phyloP scores from a whole-genome alignment of 2,888 invertebrate species.

The Malacosoma neustria region DNA sequence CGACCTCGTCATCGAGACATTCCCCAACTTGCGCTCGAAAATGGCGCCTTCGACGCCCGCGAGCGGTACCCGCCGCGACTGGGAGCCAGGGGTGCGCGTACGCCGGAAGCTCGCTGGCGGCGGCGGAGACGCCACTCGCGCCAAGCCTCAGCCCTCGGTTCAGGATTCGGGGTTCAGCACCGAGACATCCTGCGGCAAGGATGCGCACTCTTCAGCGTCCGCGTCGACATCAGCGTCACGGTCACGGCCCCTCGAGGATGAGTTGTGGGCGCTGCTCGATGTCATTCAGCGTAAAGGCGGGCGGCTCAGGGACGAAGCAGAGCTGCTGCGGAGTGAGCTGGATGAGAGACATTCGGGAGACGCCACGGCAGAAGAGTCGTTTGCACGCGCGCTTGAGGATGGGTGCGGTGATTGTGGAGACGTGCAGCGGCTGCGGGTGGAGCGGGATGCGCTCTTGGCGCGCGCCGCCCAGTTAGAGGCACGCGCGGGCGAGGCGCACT shows the following conservation, averaged over 20 bases:
- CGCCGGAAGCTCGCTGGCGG: slow-evolving; percentile 74
- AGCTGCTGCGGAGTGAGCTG: slow-evolving; percentile 75
- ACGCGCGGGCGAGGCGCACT: slow-evolving; percentile 37
- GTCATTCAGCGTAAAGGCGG: slow-evolving; percentile 87
- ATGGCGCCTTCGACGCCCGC: slow-evolving; percentile 80
- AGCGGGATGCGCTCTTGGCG: slow-evolving; percentile 84
- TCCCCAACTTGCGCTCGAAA: slow-evolving; percentile 92
- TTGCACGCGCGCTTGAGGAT: slow-evolving; percentile 62
- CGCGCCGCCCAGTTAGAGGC: slow-evolving; percentile 78
- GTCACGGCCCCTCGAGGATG: slow-evolving; percentile 80
- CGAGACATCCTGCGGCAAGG: slow-evolving; percentile 88
- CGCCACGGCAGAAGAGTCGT: slow-evolving; percentile 78
- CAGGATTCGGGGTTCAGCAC: slow-evolving; percentile 93
- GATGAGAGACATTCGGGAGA: slow-evolving; percentile 27
- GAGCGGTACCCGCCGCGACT: slow-evolving; percentile 76
- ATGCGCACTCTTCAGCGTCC: slow-evolving; percentile 81
- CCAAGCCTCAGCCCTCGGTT: slow-evolving; percentile 79
- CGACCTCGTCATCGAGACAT: slow-evolving; percentile 95
- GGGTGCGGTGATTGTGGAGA: not conserved
- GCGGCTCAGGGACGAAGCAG: slow-evolving; percentile 80
- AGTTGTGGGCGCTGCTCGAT: slow-evolving; percentile 89
- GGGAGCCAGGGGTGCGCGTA: slow-evolving; percentile 88
- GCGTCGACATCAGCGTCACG: slow-evolving; percentile 72
- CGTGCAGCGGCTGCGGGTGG: slow-evolving; percentile 60
- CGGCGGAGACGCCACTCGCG: slow-evolving; percentile 60